Evolutionary conservation across 2,797 vertebrate species (phyloP), one percentile per base, ranked within the genome.

Genomic region (Tarsius wallacei): DNA sequence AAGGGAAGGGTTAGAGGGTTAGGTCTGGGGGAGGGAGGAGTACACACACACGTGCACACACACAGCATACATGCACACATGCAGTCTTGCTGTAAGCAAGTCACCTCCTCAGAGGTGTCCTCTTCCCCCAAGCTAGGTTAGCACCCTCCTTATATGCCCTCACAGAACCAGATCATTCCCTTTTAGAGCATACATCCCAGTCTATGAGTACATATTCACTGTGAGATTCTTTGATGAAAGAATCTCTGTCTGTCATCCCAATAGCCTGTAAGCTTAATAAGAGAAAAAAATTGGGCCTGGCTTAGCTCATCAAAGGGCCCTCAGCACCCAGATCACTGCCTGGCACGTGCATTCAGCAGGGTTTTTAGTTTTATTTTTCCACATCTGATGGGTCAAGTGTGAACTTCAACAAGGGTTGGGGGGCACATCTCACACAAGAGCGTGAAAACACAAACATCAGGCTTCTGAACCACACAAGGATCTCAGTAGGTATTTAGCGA

Each of bases 131-230:
- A 47, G 36, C 80, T 51, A 73, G 47, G 64, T 61, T 42, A 76
- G 63, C 42, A 71, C 4, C 47, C 59, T 26, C 31, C 55, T 31
- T 22, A 42, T 10, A 28, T 66, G 53, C 47, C 24, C 73, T 77
- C 71, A 82, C 22, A 94, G 73, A 63, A 85, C 51, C 19, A 1
- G 2, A 78, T 31, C 26, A 26, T 81, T 93, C 93, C 91, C 49
- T 94, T 74, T 71, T n/a, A 61, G 59, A 49, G 28, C 21, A 22
- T 24, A 51, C 2, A 63, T 42, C 70, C 64, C 66, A 47, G 28
- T 64, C 73, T 36, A 21, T 74, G 92, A 93, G 77, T 59, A 77
- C 12, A 76, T 74, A 63, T n/a, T 90, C 53, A 80, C 26, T 93
- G 26, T 47, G 80, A 85, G 66, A 77, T 53, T 66, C 47, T 87